These are phyloP conservation scores for Helicoverpa assulta DNA, from an alignment of 2,888 invertebrate genomes.

Conservation along the genomic window DNA sequence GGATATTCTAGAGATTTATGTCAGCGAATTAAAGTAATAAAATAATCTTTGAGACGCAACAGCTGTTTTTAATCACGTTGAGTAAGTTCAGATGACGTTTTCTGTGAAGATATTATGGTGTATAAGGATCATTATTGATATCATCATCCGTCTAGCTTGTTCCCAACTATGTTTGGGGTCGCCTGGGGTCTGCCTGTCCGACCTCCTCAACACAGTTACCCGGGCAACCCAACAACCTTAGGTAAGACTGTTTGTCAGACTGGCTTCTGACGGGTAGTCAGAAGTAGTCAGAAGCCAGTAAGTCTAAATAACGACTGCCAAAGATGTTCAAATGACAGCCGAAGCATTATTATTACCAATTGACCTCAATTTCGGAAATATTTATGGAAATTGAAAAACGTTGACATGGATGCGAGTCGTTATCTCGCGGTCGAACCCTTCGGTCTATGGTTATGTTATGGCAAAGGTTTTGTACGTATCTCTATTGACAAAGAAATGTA, in stretches of 20 bases:
- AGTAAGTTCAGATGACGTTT: conserved; percentile 7
- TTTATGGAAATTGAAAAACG: conserved; percentile 14
- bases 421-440: conserved; percentile 7
- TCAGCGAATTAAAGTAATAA: conserved; percentile 56
- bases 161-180: no score
- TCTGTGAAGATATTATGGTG: neutral
- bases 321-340: no score
- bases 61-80: conserved; percentile 39
- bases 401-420: conserved; percentile 7
- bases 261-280: no score
- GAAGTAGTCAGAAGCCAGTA: no score
- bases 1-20: conserved; percentile 57
- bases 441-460: conserved; percentile 15
- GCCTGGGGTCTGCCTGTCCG: no score
- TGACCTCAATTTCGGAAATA: conserved; percentile 7
- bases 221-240: no score
- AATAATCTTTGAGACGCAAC: conserved; percentile 50
- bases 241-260: no score
- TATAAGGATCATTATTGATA: neutral
- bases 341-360: neutral
- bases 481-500: conserved; percentile 34
- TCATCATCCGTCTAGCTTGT: no score
- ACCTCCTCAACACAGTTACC: no score
- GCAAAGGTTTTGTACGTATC: conserved; percentile 19
- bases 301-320: no score